Base-by-base conservation (phyloP, 2,888 invertebrate species). In the Hartigia nigra region DNA sequence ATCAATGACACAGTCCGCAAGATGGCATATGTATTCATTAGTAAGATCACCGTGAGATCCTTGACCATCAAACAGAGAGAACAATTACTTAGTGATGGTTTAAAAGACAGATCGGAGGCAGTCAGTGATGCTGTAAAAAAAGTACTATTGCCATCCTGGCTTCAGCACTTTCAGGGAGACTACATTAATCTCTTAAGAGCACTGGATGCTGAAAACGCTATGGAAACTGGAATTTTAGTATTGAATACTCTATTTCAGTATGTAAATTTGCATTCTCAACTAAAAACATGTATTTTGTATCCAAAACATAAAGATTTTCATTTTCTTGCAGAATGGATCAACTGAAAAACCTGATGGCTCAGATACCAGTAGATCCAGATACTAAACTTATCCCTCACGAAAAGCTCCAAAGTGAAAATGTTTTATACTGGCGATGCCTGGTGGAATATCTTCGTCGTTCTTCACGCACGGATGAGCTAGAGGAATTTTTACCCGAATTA, bases 1-100 rank as follows among this genome's bases (percentile, higher is more conserved):
- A 93, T 96, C 0, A 96, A 96, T 87, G 95, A 95, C 79, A 93
- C 94, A 39, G 97, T 98, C 0, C 93, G 98, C 0, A 93, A 92
- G 87, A 92, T 92, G 81, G 94, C 94, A 0, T 95, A 92, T 77
- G 74, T 87, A 14, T 92, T 91, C 76, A 87, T 95, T 72, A 92
- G 93, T 12, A 93, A 92, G 85, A 89, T 94, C n/a, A 93, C 93
- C 77, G 91, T 94, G 5, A 92, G 91, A 82, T 93, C 93, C 0
- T 93, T 96, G 78, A 93, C 94, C 77, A 95, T 96, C 70, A 93
- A 93, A 3, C 95, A 95, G 86, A 93, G 96, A 78, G 92, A 95
- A 70, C 91, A 92, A 11, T 89, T 96, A 1, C 88, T 96, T 3
- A 93, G 93, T 77, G 93, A 93, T 82, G 96, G 96, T 0, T 92